A percentile compares a stretch with the other conserved stretches of the same genome.
phyloP scores from a whole-genome alignment of 2,888 invertebrate genomes.

The Lapara coniferarum region DNA sequence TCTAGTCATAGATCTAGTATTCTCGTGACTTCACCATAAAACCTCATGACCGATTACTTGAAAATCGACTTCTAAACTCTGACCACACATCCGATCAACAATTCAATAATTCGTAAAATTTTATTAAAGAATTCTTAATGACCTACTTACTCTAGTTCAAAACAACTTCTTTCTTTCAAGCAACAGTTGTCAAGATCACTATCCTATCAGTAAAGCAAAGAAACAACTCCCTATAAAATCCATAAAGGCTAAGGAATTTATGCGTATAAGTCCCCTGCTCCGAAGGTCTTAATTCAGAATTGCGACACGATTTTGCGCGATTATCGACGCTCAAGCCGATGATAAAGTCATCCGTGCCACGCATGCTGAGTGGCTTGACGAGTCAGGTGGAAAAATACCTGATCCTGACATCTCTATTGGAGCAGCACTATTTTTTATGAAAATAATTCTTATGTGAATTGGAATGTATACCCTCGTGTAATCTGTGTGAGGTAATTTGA shows the following conservation, averaged over 20 bases:
- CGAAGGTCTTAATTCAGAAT: conserved; percentile 29
- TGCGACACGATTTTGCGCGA: conserved; percentile 29
- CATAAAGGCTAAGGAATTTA: conserved; percentile 4
- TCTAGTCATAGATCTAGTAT: no score
- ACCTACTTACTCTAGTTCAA: no score
- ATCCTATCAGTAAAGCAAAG: no score
- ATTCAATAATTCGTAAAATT: no score
- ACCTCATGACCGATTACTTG: no score
- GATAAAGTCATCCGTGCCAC: conserved; percentile 26
- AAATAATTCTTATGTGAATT: background rate
- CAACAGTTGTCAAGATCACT: no score
- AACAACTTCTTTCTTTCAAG: no score
- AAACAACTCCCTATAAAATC: background rate
- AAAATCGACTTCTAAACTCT: no score
- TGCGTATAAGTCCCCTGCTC: conserved; percentile 5
- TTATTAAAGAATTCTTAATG: no score
- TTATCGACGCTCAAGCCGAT: conserved; percentile 29
- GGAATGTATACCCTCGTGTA: background rate
- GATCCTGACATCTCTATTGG: conserved; percentile 21
- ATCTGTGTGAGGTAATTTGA: background rate
- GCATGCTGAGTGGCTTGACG: conserved; percentile 28
- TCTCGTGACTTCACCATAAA: no score
- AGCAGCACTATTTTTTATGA: background rate
- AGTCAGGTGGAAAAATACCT: conserved; percentile 22
- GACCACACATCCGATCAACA: no score